phyloP scores from a whole-genome alignment of 2,113 vertebrate species.

The Harpagus bidentatus region DNA sequence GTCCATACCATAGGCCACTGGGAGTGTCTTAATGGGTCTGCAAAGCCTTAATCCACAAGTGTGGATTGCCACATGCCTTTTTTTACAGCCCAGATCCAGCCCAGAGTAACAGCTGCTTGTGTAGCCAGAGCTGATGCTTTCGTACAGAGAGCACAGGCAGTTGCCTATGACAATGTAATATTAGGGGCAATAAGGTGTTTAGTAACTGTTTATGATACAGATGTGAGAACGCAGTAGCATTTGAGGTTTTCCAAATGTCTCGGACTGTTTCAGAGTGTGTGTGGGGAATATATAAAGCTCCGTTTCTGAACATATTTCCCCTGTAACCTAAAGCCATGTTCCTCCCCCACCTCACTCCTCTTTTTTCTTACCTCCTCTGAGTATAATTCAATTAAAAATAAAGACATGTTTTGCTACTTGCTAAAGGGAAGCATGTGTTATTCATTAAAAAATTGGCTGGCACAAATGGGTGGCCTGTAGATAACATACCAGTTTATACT shows the following conservation, averaged over 20 bases:
- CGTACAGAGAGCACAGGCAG: accelerated
- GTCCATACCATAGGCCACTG: background rate
- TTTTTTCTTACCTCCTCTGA: conserved; percentile 13
- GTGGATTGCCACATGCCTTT: background rate
- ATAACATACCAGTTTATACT: conserved; percentile 1
- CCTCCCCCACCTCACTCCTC: conserved; percentile 5
- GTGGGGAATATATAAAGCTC: background rate
- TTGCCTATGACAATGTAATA: background rate
- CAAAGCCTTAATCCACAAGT: background rate
- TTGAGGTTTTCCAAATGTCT: background rate
- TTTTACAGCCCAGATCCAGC: background rate
- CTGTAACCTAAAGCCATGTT: background rate
- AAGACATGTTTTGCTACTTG: conserved; percentile 32
- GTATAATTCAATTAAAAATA: conserved; percentile 54
- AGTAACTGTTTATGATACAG: conserved; percentile 32
- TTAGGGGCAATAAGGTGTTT: conserved; percentile 21
- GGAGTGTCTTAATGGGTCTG: background rate
- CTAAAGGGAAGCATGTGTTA: conserved; percentile 38
- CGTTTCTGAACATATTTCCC: background rate
- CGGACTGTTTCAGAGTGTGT: background rate
- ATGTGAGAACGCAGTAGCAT: background rate
- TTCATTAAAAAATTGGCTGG: conserved; percentile 29
- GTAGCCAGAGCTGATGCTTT: background rate
- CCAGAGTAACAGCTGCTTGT: background rate
- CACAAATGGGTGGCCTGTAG: conserved; percentile 1